phyloP scores from a whole-genome alignment of 2,888 invertebrate species.

The Busseola fusca region DNA sequence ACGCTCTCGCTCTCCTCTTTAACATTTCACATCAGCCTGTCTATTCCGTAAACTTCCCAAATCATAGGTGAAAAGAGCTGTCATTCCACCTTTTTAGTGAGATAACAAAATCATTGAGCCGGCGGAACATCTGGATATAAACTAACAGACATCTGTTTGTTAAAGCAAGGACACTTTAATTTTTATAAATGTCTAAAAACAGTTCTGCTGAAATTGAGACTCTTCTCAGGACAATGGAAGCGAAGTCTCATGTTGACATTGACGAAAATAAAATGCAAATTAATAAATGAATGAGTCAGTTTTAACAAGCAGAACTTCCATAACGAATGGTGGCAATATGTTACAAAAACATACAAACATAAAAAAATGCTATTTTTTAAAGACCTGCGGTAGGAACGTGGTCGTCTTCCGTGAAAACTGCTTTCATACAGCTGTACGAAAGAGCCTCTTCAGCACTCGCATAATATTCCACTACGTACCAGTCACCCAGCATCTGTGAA shows the following conservation, averaged over 20 bases:
- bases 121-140: neutral
- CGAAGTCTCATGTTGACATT: slow-evolving; percentile 17
- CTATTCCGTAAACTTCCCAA: no score
- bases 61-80: no score
- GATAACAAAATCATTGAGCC: neutral
- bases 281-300: slow-evolving; percentile 18
- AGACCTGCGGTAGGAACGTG: slow-evolving; percentile 81
- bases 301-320: slow-evolving; percentile 20
- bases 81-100: neutral
- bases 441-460: slow-evolving; percentile 96
- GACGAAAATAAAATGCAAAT: slow-evolving; percentile 34
- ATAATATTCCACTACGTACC: slow-evolving; percentile 96
- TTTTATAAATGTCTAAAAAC: slow-evolving; percentile 3
- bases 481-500: slow-evolving; percentile 93
- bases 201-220: slow-evolving; percentile 7
- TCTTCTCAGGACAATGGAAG: slow-evolving; percentile 7
- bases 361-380: slow-evolving; percentile 17
- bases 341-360: slow-evolving; percentile 15
- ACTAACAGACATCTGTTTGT: neutral
- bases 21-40: neutral
- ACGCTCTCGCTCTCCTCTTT: neutral
- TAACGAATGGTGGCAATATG: slow-evolving; percentile 2
- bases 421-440: slow-evolving; percentile 95
- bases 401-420: slow-evolving; percentile 90
- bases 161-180: neutral